These are phyloP conservation scores for Ammodytes marinus DNA, from an alignment of 2,113 vertebrate genomes.

Conservation along the genomic window DNA sequence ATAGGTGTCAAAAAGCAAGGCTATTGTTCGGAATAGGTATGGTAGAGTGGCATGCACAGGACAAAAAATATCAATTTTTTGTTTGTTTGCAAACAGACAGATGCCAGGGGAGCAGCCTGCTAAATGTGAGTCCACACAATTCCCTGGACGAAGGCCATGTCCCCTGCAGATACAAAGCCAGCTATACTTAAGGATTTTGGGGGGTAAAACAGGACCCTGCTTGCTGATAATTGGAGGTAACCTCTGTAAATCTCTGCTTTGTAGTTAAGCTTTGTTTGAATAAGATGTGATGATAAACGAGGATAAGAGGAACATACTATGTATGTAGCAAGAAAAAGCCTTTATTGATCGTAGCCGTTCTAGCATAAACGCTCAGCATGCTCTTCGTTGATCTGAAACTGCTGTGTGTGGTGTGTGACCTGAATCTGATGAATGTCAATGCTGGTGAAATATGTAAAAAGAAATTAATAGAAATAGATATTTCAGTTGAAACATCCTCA, in stretches of 20 bases:
- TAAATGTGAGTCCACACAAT: conserved; percentile 56
- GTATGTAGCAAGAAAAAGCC: conserved; percentile 40
- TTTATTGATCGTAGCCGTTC: conserved; percentile 34
- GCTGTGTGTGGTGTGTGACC: conserved; percentile 28
- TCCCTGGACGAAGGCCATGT: conserved; percentile 51
- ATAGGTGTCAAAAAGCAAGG: conserved; percentile 24
- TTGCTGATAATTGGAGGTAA: conserved; percentile 41
- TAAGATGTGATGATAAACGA: conserved; percentile 49
- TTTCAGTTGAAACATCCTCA: conserved; percentile 35
- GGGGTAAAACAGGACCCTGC: conserved; percentile 30
- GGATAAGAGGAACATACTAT: conserved; percentile 33
- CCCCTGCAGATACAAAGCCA: conserved; percentile 45
- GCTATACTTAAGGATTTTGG: conserved; percentile 18
- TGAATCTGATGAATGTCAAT: conserved; percentile 31
- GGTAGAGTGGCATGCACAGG: conserved; percentile 37
- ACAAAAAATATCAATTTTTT: conserved; percentile 16
- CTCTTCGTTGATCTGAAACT: conserved; percentile 13
- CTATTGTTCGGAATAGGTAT: conserved; percentile 35
- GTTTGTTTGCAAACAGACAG: conserved; percentile 25
- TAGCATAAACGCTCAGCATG: conserved; percentile 14
- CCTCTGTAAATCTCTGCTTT: conserved; percentile 52
- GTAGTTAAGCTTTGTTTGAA: conserved; percentile 55
- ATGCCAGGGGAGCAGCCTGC: conserved; percentile 43
- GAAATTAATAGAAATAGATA: not conserved
- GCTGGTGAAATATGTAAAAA: conserved; percentile 27